Evolutionary conservation across 1,140 invertebrate genomes (phyloP).

Genomic region (Drosophila tani): DNA sequence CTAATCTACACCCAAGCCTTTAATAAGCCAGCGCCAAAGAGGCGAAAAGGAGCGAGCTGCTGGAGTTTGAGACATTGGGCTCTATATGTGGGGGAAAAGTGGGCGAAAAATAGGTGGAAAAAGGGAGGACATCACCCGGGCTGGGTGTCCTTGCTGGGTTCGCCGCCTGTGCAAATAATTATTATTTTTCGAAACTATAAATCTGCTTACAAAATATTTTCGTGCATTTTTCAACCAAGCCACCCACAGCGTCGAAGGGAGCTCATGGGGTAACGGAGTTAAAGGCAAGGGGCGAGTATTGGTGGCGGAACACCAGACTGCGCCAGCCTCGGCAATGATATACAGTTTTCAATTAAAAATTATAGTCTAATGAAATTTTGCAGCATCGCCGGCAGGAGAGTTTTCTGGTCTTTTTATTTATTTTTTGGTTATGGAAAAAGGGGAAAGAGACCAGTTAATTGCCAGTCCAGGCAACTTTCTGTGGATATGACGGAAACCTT

Average conservation of each 20-base stretch:
- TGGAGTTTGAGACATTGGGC: constrained; percentile 43
- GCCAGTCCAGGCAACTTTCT: constrained; percentile 20
- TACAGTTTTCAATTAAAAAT: constrained; percentile 79
- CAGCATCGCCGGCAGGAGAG: constrained; percentile 48
- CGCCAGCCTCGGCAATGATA: constrained; percentile 65
- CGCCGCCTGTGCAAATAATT: constrained; percentile 75
- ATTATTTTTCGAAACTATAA: constrained; percentile 80
- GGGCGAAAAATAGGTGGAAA: not conserved
- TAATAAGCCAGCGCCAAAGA: constrained; percentile 53
- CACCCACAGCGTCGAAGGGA: constrained; percentile 31
- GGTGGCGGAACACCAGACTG: constrained; percentile 36
- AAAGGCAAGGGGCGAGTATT: not conserved
- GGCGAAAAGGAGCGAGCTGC: constrained; percentile 25
- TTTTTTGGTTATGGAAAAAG: not conserved
- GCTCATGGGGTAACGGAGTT: not conserved
- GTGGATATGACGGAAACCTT: constrained; percentile 7
- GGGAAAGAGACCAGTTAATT: constrained; percentile 35
- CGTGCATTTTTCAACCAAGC: constrained; percentile 60
- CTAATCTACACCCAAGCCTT: constrained; percentile 70
- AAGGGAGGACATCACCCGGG: not conserved
- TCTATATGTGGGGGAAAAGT: constrained; percentile 1
- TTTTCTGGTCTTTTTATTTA: constrained; percentile 36
- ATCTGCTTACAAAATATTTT: constrained; percentile 79
- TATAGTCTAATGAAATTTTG: constrained; percentile 75
- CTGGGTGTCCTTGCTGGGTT: constrained; percentile 52